A percentile compares a stretch with the other conserved stretches of the same genome.
Conservation (phyloP, 1,140 invertebrate species). For the Berghia stephanieae region DNA sequence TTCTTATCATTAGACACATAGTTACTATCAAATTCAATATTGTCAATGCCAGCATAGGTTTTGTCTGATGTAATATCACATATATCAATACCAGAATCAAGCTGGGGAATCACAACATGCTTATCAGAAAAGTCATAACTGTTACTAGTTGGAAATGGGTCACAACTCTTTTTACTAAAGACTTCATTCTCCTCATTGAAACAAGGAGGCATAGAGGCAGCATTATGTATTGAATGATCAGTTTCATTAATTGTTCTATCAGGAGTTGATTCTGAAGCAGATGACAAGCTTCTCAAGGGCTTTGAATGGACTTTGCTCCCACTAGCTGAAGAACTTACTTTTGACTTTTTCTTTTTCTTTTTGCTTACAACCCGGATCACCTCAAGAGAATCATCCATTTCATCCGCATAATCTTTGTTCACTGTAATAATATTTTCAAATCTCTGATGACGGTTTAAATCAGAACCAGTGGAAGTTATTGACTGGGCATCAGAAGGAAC, state of each 20-base stretch:
- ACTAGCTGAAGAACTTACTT: not conserved
- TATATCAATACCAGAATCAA: constrained; percentile 15
- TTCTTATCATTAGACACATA: no score
- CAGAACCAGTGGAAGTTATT: constrained; percentile 32
- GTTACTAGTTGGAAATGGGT: not conserved
- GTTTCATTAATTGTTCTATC: not conserved
- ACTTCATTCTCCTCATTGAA: not conserved
- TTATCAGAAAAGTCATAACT: not conserved
- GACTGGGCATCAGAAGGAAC: constrained; percentile 26
- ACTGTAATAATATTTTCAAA: constrained; percentile 33
- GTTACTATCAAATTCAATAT: no score
- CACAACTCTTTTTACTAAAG: not conserved
- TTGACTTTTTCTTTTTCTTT: constrained; percentile 35
- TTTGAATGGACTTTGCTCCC: not conserved
- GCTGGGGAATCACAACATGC: not conserved
- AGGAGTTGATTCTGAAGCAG: no score
- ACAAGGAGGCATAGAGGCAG: no score
- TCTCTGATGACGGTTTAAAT: constrained; percentile 33
- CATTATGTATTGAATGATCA: not conserved
- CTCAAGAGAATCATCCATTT: constrained; percentile 36
- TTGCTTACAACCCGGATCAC: constrained; percentile 41
- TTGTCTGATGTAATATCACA: no score
- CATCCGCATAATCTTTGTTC: constrained; percentile 31
- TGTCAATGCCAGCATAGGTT: no score
- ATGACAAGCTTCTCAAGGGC: not conserved